Percentiles rank a stretch among this genome's conserved stretches.
phyloP scores from a whole-genome alignment of 2,797 vertebrate genomes.

The Dromococcyx pavoninus region DNA sequence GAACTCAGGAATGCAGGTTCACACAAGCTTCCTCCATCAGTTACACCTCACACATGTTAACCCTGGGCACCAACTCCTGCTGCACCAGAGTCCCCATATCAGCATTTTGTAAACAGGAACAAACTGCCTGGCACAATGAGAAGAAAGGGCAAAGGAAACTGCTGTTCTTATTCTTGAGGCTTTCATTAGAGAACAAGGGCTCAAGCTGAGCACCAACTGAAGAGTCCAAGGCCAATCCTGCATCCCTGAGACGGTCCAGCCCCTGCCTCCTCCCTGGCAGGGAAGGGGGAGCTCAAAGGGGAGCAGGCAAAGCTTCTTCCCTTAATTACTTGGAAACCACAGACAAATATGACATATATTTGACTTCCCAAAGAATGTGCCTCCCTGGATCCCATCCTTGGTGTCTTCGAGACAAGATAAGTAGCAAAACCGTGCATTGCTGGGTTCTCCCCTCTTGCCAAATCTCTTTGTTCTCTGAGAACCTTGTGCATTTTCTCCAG shows the following conservation, averaged over 20 bases:
- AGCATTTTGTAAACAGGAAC: background rate
- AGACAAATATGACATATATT: background rate
- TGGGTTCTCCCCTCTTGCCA: background rate
- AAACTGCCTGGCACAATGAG: background rate
- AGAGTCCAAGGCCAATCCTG: background rate
- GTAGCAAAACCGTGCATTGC: accelerated
- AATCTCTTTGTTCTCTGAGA: constrained; percentile 22
- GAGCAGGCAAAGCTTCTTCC: background rate
- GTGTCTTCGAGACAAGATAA: accelerated
- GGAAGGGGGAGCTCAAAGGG: background rate
- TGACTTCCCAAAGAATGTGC: background rate
- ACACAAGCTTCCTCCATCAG: accelerated
- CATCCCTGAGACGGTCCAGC: background rate
- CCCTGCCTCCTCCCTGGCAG: background rate
- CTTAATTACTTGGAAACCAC: background rate
- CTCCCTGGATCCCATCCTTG: background rate
- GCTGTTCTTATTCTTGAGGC: background rate
- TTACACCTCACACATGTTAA: background rate
- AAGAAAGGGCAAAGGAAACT: background rate
- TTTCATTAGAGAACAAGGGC: background rate
- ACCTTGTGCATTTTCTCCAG: background rate
- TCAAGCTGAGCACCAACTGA: background rate
- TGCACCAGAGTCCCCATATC: accelerated
- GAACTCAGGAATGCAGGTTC: accelerated
- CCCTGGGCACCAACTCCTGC: accelerated